Base-by-base conservation (phyloP, 1,140 invertebrate genomes). In the Drosophila bifasciata region DNA sequence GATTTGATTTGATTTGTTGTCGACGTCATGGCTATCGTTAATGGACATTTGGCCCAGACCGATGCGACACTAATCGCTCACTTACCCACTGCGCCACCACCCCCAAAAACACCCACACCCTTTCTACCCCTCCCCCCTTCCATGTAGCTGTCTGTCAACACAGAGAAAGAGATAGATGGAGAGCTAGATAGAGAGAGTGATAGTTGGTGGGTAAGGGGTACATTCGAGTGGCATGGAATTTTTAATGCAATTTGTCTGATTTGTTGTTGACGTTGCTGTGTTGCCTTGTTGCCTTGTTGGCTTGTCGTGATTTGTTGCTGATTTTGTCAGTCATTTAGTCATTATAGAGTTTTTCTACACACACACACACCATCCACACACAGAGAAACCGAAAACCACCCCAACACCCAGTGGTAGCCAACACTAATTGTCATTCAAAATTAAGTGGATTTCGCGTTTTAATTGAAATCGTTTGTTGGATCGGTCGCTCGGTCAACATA, bases 181-280 rank as follows among this genome's bases (percentile, higher is more conserved):
- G 13, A 36, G 32, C 32, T 13, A 11, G 32, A 36, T 36, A 36
- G 32, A 28, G 28, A 15, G 21, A 43, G 40, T 28, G 40, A 16
- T 15, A 21, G 15, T 11, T 11, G n/a, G 49, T 19, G 36, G 9
- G 13, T 23, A 13, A 28, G 5, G 15, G 17, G n/a, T 43, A 64
- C 57, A 45, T 71, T 89, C 77, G 75, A 88, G 84, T 89, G 83
- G 75, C 79, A 89, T 77, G 80, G 83, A 81, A 88, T 88, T 88
- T 88, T 88, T 88, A 88, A 88, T 88, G 83, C 83, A 88, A 89
- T 88, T 88, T 88, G 83, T 89, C 83, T 88, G 83, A 88, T 88
- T 88, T 89, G 83, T 89, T 89, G 83, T 88, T 83, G 79, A 88
- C 83, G 73, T 63, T 76, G 72, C 64, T 88, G 74, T 69, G 74